These are phyloP conservation scores for Acipenser ruthenus DNA, from an alignment of 2,797 vertebrate species.

Conservation along the genomic window DNA sequence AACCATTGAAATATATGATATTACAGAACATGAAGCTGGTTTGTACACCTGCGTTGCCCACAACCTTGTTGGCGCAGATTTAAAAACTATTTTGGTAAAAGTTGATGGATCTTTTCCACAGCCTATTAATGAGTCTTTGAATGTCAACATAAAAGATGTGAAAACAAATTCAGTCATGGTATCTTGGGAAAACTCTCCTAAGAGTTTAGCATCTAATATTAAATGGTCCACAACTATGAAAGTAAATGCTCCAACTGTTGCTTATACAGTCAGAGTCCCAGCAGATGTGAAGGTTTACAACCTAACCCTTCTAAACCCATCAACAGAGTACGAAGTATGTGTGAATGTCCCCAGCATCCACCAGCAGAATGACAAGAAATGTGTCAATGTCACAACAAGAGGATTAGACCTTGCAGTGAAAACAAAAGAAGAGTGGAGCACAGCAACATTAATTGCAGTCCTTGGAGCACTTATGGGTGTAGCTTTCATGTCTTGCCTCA, in stretches of 20 bases:
- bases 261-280: constrained; percentile 80
- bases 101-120: constrained; percentile 81
- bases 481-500: constrained; percentile 67
- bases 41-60: constrained; percentile 93
- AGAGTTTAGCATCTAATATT: constrained; percentile 78
- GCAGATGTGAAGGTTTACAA: constrained; percentile 84
- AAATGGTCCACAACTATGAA: constrained; percentile 79
- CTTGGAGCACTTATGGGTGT: constrained; percentile 73
- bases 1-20: constrained; percentile 81
- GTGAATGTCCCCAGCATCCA: constrained; percentile 78
- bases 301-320: constrained; percentile 82
- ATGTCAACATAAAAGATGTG: constrained; percentile 73
- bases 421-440: constrained; percentile 57
- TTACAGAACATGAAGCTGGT: constrained; percentile 80
- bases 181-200: constrained; percentile 82
- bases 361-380: constrained; percentile 75
- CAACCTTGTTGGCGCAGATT: constrained; percentile 90
- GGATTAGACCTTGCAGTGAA: constrained; percentile 56
- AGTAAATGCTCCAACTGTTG: constrained; percentile 56
- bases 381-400: constrained; percentile 86
- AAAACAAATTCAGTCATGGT: constrained; percentile 76
- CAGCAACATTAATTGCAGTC: constrained; percentile 57
- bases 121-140: constrained; percentile 66
- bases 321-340: constrained; percentile 88
- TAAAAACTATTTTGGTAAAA: constrained; percentile 84